Evolutionary conservation across 2,113 vertebrate genomes (phyloP), one percentile per base, ranked within the genome.

Genomic region (Elachura formosa): DNA sequence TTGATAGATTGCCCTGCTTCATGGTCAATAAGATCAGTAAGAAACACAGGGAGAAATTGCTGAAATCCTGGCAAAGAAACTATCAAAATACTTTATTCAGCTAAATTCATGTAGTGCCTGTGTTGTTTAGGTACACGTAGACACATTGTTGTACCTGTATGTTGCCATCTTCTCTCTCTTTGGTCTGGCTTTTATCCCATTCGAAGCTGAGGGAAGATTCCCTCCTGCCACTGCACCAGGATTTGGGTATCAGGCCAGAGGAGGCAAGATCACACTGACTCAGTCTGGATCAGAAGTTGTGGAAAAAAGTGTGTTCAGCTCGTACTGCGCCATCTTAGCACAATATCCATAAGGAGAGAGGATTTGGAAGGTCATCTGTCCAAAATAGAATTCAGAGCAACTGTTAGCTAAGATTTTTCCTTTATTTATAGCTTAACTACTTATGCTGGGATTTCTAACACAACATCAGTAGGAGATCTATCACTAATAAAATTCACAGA

Each of bases 181-280:
- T 80, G 23, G 12, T 58, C 34, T 34, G 59, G 6, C 3, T 93
- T 74, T 45, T 58, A 38, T 62, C 21, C 15, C 10, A 5, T 5
- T 6, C 0, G 0, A 46, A 75, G 16, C 1, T 45, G 31, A 71
- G 59, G 23, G 49, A 69, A 48, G 40, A 38, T 11, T 7, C 2
- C 3, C 40, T 46, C 5, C 31, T 2, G 3, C 10, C 21, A 20
- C n/a, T 24, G 16, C 33, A 22, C 28, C 36, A 56, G 55, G 21
- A 49, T 71, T 14, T 74, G 68, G 6, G 12, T 17, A 33, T 23
- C 34, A 36, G 38, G 58, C 6, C 26, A 29, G 15, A 41, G 56
- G 40, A 82, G 6, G 9, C 10, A 69, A 38, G 15, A 24, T 51
- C 5, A 28, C 0, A 2, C 7, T 0, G 0, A 36, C 0, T 1